Evolutionary conservation across 2,888 invertebrate species (phyloP).

Genomic region (Trissolcus brochymenae): DNA sequence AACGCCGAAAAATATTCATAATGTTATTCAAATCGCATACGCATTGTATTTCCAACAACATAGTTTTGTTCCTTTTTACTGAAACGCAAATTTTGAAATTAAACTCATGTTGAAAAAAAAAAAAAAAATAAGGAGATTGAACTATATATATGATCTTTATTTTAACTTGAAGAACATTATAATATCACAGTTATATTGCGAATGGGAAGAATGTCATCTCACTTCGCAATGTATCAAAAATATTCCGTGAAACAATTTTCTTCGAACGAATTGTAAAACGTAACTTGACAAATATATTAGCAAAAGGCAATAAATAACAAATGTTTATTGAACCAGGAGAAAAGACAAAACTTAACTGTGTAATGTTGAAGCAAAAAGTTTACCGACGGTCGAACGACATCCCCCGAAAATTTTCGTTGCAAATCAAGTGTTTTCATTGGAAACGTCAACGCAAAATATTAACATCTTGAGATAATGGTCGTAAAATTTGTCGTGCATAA

Average conservation of each 20-base stretch:
- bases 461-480: not conserved
- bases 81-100: conserved; percentile 16
- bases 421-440: conserved; percentile 2
- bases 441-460: conserved; percentile 4
- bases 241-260: conserved; percentile 49
- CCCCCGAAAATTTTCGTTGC: conserved; percentile 1
- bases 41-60: conserved; percentile 28
- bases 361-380: conserved; percentile 40
- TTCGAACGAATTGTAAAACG: conserved; percentile 38
- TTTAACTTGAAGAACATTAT: conserved; percentile 57
- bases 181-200: conserved; percentile 76
- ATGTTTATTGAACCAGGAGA: conserved; percentile 9
- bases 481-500: conserved; percentile 12
- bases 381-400: conserved; percentile 30
- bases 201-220: conserved; percentile 66
- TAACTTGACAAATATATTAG: conserved; percentile 8
- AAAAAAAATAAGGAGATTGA: no score
- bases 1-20: conserved; percentile 48
- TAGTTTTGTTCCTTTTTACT: conserved; percentile 11
- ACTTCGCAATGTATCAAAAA: conserved; percentile 55
- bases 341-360: conserved; percentile 5
- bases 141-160: conserved; percentile 5
- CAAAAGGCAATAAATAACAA: conserved; percentile 37
- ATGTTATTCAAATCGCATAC: conserved; percentile 40
- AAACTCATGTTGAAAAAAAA: conserved; percentile 25